These are phyloP conservation scores for Hyla sarda DNA, from an alignment of 2,113 vertebrate genomes.

Conservation along the genomic window DNA sequence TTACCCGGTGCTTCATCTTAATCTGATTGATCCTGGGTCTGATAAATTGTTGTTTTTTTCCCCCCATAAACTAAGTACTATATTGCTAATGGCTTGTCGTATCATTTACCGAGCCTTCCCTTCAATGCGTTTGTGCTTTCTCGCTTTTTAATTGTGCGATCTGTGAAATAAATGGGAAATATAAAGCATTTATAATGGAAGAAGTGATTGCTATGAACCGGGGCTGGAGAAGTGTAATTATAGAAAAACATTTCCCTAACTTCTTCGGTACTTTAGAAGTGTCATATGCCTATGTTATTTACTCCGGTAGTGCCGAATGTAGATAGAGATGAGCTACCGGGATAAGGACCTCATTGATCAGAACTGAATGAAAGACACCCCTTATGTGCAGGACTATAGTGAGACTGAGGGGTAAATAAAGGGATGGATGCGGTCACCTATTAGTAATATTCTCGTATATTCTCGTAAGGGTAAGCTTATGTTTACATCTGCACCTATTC, in stretches of 20 bases:
- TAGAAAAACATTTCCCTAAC: not conserved
- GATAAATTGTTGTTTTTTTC: conserved; percentile 40
- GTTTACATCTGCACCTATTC: too few relatives aligned
- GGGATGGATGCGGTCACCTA: too few relatives aligned
- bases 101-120: not conserved
- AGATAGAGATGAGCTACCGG: not conserved
- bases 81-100: not conserved
- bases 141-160: not conserved
- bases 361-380: too few relatives aligned
- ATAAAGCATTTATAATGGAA: not conserved
- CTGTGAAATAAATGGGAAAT: not conserved
- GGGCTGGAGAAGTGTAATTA: not conserved
- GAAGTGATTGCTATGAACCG: not conserved
- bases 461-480: too few relatives aligned
- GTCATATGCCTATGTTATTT: not conserved
- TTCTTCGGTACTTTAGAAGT: not conserved
- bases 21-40: conserved; percentile 36
- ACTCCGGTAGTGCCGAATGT: too few relatives aligned
- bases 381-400: too few relatives aligned
- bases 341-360: too few relatives aligned
- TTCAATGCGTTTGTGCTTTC: too few relatives aligned
- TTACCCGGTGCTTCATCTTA: not conserved
- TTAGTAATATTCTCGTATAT: too few relatives aligned
- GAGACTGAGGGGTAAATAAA: too few relatives aligned
- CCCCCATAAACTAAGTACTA: not conserved